These are phyloP conservation scores for Pyrocoelia pectoralis DNA, from an alignment of 2,888 invertebrate genomes.

Conservation along the genomic window DNA sequence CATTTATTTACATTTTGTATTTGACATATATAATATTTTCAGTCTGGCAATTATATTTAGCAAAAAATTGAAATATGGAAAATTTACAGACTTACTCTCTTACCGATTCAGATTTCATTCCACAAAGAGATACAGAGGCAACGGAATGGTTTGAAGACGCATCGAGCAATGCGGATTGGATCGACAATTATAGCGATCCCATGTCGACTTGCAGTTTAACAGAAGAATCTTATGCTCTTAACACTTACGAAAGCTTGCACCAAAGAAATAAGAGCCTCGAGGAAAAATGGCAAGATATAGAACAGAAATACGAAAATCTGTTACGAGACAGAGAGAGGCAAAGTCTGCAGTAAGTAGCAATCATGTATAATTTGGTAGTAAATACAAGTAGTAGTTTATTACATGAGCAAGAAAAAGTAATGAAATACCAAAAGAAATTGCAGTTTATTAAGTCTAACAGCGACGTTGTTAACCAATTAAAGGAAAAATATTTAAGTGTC, in stretches of 20 bases:
- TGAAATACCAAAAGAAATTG: slow-evolving; percentile 50
- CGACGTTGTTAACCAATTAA: slow-evolving; percentile 50
- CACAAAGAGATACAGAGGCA: slow-evolving; percentile 22
- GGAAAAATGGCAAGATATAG: slow-evolving; percentile 42
- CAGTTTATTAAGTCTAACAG: slow-evolving; percentile 54
- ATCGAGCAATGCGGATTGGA: slow-evolving; percentile 26
- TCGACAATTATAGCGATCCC: slow-evolving; percentile 24
- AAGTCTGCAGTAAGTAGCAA: slow-evolving; percentile 40
- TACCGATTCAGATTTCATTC: slow-evolving; percentile 19
- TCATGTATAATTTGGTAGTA: too few species aligned
- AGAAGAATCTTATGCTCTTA: slow-evolving; percentile 19
- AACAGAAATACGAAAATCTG: slow-evolving; percentile 42
- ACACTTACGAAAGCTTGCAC: slow-evolving; percentile 30
- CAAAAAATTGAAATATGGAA: slow-evolving; percentile 21
- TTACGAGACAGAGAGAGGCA: slow-evolving; percentile 46
- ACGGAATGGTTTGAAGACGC: slow-evolving; percentile 34
- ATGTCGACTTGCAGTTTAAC: slow-evolving; percentile 22
- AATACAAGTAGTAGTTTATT: slow-evolving; percentile 44
- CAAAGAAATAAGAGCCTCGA: slow-evolving; percentile 42
- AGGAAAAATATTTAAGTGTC: slow-evolving; percentile 50
- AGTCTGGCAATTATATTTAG: neutral
- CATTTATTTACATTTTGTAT: neutral
- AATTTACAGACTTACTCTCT: slow-evolving; percentile 14
- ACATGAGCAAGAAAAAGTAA: slow-evolving; percentile 45
- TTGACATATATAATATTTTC: neutral